Conservation (phyloP, 1,140 invertebrate species). For the Bombus superbus region DNA sequence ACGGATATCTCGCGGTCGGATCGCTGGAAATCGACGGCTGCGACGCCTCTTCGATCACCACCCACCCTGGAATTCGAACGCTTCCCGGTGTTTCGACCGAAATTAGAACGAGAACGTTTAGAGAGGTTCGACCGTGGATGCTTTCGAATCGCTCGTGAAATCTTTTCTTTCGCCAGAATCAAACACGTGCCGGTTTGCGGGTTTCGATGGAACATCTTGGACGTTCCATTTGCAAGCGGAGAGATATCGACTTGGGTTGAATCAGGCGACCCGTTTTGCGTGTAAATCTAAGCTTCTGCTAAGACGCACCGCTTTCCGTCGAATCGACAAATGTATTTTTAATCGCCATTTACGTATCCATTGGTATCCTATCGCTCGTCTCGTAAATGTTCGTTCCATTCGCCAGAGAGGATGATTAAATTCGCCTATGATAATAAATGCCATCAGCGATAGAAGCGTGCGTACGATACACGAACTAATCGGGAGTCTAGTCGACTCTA, state of each 20-base stretch:
- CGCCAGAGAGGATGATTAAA: no score
- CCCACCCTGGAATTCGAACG: neutral
- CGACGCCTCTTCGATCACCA: neutral
- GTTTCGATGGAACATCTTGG: neutral
- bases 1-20: slow-evolving; percentile 4
- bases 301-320: no score
- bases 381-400: no score
- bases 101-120: neutral
- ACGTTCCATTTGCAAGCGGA: neutral
- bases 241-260: neutral
- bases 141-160: neutral
- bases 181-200: neutral
- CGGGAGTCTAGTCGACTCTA: no score
- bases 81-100: neutral
- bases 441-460: no score
- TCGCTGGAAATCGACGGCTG: neutral
- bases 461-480: no score
- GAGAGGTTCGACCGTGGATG: neutral
- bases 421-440: no score
- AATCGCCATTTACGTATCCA: no score
- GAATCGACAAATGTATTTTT: no score
- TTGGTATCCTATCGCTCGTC: no score
- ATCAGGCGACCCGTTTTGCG: neutral
- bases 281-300: neutral
- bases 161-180: neutral